Percentiles rank a stretch among this genome's conserved stretches.
Conservation (phyloP, 2,113 vertebrate species). For the Nothobranchius furzeri region DNA sequence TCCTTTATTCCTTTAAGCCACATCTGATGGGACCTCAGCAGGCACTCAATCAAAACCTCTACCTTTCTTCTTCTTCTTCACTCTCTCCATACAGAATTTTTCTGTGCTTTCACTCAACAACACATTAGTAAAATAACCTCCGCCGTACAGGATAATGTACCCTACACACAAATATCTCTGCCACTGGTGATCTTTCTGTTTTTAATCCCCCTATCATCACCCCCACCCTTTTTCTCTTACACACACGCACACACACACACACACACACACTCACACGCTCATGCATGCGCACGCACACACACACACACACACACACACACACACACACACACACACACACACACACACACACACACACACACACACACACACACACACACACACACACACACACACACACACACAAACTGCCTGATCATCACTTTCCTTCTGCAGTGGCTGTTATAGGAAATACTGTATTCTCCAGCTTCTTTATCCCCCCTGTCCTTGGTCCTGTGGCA, state of each 20-base stretch:
- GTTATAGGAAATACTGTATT: slow-evolving; percentile 39
- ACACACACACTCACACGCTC: too few relatives aligned
- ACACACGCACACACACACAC: background rate
- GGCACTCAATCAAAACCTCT: slow-evolving; percentile 75
- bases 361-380: too few relatives aligned
- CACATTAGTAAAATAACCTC: slow-evolving; percentile 44
- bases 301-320: too few relatives aligned
- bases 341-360: too few relatives aligned
- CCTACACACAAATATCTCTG: slow-evolving; percentile 29
- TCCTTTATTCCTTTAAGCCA: slow-evolving; percentile 79
- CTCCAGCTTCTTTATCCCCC: slow-evolving; percentile 18
- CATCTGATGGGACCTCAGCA: slow-evolving; percentile 74
- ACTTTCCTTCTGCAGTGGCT: slow-evolving; percentile 44
- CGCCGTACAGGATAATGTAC: slow-evolving; percentile 6
- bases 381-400: slow-evolving; percentile 1
- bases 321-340: too few relatives aligned
- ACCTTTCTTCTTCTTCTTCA: slow-evolving; percentile 50
- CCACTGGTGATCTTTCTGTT: slow-evolving; percentile 19
- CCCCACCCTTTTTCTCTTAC: background rate
- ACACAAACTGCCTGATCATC: slow-evolving; percentile 54
- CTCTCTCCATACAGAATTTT: slow-evolving; percentile 42
- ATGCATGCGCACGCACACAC: too few relatives aligned
- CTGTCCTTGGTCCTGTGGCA: slow-evolving; percentile 29
- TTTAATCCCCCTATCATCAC: slow-evolving; percentile 12
- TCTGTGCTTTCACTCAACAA: slow-evolving; percentile 20